These are phyloP conservation scores for Orientallactaga bullata DNA, from an alignment of 2,113 vertebrate species.

Conservation along the genomic window DNA sequence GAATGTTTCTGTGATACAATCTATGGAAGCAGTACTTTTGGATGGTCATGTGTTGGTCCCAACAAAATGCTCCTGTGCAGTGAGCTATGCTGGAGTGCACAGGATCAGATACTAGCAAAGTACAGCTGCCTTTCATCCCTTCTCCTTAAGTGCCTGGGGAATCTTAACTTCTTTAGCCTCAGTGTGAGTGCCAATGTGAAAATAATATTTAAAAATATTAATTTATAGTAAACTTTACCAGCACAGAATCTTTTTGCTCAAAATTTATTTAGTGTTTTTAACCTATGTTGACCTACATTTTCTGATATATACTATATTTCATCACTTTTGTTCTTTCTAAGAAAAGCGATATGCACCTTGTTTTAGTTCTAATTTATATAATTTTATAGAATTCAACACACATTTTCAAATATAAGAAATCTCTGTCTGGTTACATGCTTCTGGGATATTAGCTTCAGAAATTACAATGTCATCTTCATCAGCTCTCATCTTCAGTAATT, in stretches of 20 bases:
- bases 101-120: not conserved
- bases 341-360: not conserved
- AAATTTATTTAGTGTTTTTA: conserved; percentile 9
- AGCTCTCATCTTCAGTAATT: not conserved
- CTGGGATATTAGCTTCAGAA: not conserved
- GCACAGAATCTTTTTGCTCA: not conserved
- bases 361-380: conserved; percentile 28
- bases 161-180: not conserved
- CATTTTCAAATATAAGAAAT: not conserved
- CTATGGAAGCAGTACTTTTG: not conserved
- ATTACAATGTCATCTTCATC: not conserved
- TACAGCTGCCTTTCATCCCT: not conserved
- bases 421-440: not conserved
- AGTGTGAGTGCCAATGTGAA: not conserved
- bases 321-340: not conserved
- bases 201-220: not conserved
- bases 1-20: not conserved
- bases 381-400: not conserved
- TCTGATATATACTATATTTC: not conserved
- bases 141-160: not conserved
- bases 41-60: not conserved
- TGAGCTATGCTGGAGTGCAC: not conserved
- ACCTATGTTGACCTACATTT: not conserved
- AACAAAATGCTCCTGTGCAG: not conserved
- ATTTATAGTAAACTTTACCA: not conserved